Conservation (phyloP, 2,797 vertebrate species). For the Centropyge bicolor region DNA sequence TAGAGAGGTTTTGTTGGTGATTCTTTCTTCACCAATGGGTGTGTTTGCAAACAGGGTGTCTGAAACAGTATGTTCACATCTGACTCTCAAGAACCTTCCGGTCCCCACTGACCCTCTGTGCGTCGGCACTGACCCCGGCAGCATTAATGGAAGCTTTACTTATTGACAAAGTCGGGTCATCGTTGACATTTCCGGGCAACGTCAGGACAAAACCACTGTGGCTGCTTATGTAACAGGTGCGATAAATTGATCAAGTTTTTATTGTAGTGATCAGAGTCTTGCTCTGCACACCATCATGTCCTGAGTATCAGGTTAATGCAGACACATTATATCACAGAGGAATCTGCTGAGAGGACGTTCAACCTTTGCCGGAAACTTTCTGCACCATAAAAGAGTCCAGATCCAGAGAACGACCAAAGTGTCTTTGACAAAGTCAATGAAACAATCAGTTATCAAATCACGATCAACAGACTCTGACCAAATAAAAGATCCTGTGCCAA, state of each 20-base stretch:
- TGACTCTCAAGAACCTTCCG: background rate
- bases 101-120: background rate
- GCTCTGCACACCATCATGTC: no score
- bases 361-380: background rate
- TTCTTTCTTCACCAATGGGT: background rate
- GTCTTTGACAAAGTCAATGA: conserved; percentile 7
- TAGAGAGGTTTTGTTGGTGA: background rate
- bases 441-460: background rate
- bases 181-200: background rate
- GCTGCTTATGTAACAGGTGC: background rate
- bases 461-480: background rate
- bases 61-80: background rate
- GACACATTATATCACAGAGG: background rate
- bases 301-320: background rate
- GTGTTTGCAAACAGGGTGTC: background rate
- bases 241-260: background rate
- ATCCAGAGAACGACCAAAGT: background rate
- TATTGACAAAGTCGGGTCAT: background rate
- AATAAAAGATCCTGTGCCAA: background rate
- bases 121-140: background rate
- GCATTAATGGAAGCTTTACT: background rate
- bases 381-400: conserved; percentile 9
- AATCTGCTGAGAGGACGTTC: background rate
- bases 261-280: background rate
- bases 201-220: background rate